A percentile compares a stretch with the other conserved stretches of the same genome.
Evolutionary conservation across 2,113 vertebrate species (phyloP).

Genomic region (Empidonax traillii): DNA sequence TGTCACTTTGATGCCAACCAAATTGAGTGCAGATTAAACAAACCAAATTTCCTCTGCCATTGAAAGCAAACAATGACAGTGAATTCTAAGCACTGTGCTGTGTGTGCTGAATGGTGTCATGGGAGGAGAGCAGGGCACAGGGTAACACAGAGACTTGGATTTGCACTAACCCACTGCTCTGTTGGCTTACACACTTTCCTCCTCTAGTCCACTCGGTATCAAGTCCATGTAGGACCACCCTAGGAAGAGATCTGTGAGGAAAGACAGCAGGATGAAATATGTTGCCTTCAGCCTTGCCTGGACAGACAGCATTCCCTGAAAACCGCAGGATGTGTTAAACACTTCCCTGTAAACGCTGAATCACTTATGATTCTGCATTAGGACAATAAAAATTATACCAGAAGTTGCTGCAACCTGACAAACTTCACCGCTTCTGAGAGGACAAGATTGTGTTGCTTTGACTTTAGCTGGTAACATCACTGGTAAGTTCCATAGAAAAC

Average conservation of each 20-base stretch:
- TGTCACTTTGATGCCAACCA: not conserved
- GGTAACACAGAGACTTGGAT: not conserved
- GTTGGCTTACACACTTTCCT: not conserved
- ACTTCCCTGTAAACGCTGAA: not conserved
- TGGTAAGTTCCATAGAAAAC: not conserved
- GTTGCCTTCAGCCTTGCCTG: not conserved
- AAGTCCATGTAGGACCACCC: not conserved
- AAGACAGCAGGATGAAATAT: not conserved
- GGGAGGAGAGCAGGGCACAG: accelerated
- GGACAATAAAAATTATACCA: not conserved
- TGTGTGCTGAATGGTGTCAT: accelerated
- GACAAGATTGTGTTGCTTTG: not conserved
- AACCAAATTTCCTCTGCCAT: not conserved
- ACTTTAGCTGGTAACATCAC: not conserved
- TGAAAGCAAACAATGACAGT: not conserved
- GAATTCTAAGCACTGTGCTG: accelerated
- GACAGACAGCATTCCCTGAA: not conserved
- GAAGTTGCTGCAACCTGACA: not conserved
- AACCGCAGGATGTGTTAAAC: not conserved
- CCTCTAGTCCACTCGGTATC: no score
- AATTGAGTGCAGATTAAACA: conserved; percentile 36
- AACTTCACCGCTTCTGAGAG: not conserved
- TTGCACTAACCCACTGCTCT: not conserved
- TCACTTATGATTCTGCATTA: not conserved
- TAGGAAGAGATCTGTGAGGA: not conserved